These are phyloP conservation scores for Meles meles DNA, from an alignment of 2,113 vertebrate species.

Conservation along the genomic window DNA sequence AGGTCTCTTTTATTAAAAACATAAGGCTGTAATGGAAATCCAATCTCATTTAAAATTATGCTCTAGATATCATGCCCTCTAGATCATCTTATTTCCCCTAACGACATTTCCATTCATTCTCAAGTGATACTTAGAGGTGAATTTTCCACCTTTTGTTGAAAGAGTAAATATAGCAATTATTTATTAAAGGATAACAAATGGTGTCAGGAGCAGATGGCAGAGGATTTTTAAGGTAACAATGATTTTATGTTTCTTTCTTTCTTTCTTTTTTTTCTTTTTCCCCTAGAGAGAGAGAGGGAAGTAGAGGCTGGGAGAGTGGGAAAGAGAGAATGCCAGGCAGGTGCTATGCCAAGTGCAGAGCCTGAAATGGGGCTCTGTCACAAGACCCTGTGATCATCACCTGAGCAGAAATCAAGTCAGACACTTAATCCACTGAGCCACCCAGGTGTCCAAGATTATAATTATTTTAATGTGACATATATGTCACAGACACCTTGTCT, in stretches of 20 bases:
- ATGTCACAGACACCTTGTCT: background rate
- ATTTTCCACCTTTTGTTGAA: background rate
- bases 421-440: background rate
- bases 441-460: background rate
- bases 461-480: background rate
- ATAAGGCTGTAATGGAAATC: background rate
- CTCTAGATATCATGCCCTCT: background rate
- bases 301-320: background rate
- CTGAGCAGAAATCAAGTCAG: background rate
- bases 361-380: background rate
- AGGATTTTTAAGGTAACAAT: background rate
- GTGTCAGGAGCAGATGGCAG: background rate
- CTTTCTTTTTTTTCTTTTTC: background rate
- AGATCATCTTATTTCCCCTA: background rate
- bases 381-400: background rate
- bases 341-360: background rate
- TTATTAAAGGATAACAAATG: background rate
- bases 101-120: background rate
- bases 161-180: background rate
- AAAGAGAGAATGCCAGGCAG: background rate
- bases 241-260: background rate
- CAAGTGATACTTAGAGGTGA: background rate
- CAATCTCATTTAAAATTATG: constrained; percentile 25
- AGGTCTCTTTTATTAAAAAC: background rate
- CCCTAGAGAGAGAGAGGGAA: background rate